Conservation (phyloP, 2,797 vertebrate species). For the Bovichtus variegatus region DNA sequence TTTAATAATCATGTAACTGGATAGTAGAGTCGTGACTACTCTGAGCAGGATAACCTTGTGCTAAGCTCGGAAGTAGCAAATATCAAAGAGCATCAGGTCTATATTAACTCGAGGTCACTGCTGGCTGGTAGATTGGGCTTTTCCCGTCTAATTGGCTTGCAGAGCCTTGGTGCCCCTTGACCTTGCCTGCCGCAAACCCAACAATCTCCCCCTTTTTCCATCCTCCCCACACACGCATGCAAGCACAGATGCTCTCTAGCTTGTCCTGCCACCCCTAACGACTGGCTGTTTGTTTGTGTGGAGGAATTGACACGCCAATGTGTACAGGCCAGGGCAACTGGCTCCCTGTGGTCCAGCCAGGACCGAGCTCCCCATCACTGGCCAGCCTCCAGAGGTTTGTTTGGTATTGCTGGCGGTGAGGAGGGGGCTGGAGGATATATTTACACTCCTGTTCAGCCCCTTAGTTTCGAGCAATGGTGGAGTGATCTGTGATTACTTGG, state of each 20-base stretch:
- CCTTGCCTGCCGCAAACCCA: constrained; percentile 41
- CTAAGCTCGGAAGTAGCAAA: constrained; percentile 34
- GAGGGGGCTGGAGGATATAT: constrained; percentile 39
- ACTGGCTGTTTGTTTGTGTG: constrained; percentile 76
- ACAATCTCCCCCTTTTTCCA: constrained; percentile 29
- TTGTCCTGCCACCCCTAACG: constrained; percentile 60
- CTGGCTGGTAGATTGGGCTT: neutral
- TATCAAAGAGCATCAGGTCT: constrained; percentile 38
- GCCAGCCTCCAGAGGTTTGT: constrained; percentile 59
- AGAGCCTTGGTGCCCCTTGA: constrained; percentile 46
- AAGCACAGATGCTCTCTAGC: constrained; percentile 43
- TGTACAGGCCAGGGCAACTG: constrained; percentile 55
- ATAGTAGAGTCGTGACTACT: constrained; percentile 2
- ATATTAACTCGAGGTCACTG: constrained; percentile 26
- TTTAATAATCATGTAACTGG: constrained; percentile 37
- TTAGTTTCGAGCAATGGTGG: constrained; percentile 20
- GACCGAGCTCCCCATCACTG: constrained; percentile 45
- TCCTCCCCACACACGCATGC: neutral
- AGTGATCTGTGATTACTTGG: constrained; percentile 14
- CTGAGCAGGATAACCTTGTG: constrained; percentile 21
- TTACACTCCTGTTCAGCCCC: constrained; percentile 39
- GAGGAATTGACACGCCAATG: constrained; percentile 70
- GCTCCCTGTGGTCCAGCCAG: constrained; percentile 45
- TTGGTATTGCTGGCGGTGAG: constrained; percentile 36
- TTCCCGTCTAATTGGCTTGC: constrained; percentile 8